These are phyloP conservation scores for Sebastes ruberrimus DNA, from an alignment of 2,797 vertebrate species.

Conservation along the genomic window DNA sequence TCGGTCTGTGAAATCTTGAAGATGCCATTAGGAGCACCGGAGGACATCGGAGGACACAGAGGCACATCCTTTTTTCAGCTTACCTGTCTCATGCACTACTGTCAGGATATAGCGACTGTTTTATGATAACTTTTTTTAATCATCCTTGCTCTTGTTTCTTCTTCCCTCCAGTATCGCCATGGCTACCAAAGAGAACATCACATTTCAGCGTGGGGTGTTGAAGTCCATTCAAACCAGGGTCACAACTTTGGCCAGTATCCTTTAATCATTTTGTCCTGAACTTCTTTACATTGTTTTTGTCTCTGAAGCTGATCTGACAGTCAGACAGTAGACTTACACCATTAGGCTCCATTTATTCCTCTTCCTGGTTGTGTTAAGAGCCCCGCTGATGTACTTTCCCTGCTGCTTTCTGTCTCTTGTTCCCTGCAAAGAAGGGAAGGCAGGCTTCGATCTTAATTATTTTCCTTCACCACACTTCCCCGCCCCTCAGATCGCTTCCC, in stretches of 20 bases:
- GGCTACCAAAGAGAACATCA: constrained; percentile 98
- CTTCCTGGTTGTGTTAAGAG: neutral
- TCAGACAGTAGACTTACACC: neutral
- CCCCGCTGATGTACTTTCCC: constrained; percentile 28
- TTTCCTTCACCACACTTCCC: constrained; percentile 70
- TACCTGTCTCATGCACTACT: no score
- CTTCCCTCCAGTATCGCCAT: constrained; percentile 90
- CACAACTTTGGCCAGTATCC: constrained; percentile 99
- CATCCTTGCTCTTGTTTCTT: constrained; percentile 14
- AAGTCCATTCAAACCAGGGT: constrained; percentile 97
- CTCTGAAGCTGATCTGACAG: neutral
- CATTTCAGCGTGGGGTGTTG: constrained; percentile 93
- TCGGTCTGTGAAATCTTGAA: no score
- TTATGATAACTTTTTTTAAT: no score
- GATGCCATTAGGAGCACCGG: no score
- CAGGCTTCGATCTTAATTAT: constrained; percentile 49
- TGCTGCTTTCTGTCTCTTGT: constrained; percentile 26
- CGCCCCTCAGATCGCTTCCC: constrained; percentile 90
- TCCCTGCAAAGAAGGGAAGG: constrained; percentile 20
- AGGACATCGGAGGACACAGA: no score
- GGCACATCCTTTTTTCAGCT: no score
- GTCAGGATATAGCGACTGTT: no score
- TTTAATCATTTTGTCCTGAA: constrained; percentile 63
- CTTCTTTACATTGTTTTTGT: neutral
- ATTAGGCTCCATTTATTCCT: constrained; percentile 22